These are phyloP conservation scores for Erebia palarica DNA, from an alignment of 2,888 invertebrate species.

Conservation along the genomic window DNA sequence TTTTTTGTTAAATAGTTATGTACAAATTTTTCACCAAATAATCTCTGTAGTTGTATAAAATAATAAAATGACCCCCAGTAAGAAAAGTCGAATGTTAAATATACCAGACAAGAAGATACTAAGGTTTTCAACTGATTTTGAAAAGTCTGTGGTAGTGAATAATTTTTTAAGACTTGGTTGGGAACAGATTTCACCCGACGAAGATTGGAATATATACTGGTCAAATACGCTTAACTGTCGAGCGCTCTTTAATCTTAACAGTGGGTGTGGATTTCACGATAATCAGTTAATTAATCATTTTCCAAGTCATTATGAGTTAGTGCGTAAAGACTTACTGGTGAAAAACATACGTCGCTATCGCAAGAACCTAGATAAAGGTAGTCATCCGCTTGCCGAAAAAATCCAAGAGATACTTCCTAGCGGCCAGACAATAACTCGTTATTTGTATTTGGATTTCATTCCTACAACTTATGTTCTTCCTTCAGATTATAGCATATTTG, in stretches of 20 bases:
- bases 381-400: conserved; percentile 92
- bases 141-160: conserved; percentile 95
- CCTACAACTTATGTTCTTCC: conserved; percentile 97
- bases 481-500: conserved; percentile 98
- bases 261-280: conserved; percentile 95
- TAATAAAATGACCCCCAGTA: conserved; percentile 4
- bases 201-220: conserved; percentile 99
- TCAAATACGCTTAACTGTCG: conserved; percentile 95
- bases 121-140: conserved; percentile 90
- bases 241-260: conserved; percentile 95
- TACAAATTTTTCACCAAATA: background rate
- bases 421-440: conserved; percentile 87
- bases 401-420: conserved; percentile 70
- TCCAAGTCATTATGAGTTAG: conserved; percentile 97
- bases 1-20: too few relatives aligned
- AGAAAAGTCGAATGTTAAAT: background rate
- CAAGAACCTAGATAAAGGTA: conserved; percentile 95
- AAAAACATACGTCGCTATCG: conserved; percentile 97
- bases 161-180: conserved; percentile 97
- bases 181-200: conserved; percentile 92
- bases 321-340: conserved; percentile 96
- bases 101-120: conserved; percentile 54
- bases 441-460: conserved; percentile 94
- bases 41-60: background rate
- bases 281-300: conserved; percentile 98